Conservation (phyloP, 2,113 vertebrate species). For the Struthidea cinerea region DNA sequence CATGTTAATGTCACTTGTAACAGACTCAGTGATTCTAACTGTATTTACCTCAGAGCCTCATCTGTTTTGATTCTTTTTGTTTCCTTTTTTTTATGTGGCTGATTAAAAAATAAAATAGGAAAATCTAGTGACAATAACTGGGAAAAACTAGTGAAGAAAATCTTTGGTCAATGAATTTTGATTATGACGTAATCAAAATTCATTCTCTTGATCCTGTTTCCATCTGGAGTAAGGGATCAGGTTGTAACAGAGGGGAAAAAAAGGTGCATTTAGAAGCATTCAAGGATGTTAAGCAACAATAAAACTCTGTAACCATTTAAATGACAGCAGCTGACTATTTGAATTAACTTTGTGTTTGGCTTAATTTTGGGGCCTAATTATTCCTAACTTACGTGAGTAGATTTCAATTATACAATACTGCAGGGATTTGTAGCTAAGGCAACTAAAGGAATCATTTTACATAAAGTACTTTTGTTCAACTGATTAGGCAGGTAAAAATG, state of each 20-base stretch:
- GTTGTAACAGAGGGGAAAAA: slow-evolving; percentile 41
- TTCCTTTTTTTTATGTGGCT: slow-evolving; percentile 65
- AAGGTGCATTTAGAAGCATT: slow-evolving; percentile 76
- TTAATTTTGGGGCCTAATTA: slow-evolving; percentile 83
- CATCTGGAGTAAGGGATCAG: background rate
- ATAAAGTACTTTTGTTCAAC: slow-evolving; percentile 77
- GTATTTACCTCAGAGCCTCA: slow-evolving; percentile 67
- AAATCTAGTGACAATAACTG: slow-evolving; percentile 71
- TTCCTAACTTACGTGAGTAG: slow-evolving; percentile 80
- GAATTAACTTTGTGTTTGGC: slow-evolving; percentile 79
- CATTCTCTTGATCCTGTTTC: slow-evolving; percentile 69
- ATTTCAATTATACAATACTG: slow-evolving; percentile 79
- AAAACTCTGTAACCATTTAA: slow-evolving; percentile 70
- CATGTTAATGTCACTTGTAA: slow-evolving; percentile 60
- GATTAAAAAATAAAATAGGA: slow-evolving; percentile 35
- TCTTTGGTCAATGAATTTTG: slow-evolving; percentile 60
- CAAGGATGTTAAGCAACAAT: slow-evolving; percentile 72
- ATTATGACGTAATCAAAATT: slow-evolving; percentile 54
- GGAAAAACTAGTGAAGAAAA: slow-evolving; percentile 49
- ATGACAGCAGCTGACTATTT: slow-evolving; percentile 75
- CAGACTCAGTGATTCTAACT: slow-evolving; percentile 46
- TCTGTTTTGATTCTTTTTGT: slow-evolving; percentile 66
- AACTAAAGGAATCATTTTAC: slow-evolving; percentile 80
- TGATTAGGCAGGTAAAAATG: slow-evolving; percentile 75
- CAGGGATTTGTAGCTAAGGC: slow-evolving; percentile 81